Evolutionary conservation across 2,888 invertebrate species (phyloP), one percentile per base, ranked within the genome.

Genomic region (Portevinia maculata): DNA sequence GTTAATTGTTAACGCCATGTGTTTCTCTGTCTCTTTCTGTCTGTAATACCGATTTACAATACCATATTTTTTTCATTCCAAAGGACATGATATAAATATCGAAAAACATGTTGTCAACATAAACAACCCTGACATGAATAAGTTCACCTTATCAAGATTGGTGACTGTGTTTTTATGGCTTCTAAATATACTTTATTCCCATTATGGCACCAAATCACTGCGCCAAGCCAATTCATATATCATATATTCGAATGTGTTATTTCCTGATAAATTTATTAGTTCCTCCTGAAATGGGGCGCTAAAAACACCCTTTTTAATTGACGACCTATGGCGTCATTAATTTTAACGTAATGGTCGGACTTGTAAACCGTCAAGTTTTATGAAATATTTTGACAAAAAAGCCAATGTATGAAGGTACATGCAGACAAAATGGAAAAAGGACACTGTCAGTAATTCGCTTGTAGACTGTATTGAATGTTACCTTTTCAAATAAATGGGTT

Each of bases 161-260:
- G 32, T 17, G 32, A 30, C 13, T 15, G 32, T 28, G 11, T 9
- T 41, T 65, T 65, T 41, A 53, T 65, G 30, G 41, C 15, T 13
- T 41, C 32, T 65, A 44, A 30, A 53, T 53, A 53, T 44, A 44
- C 44, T 11, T 44, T 15, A 15, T 6, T 53, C 41, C 41, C 44
- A 53, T 48, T 62, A 11, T 13, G 2, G 15, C 21, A 37, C 34
- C 24, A 50, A 46, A 28, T 34, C 55, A 21, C 9, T 59, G 59
- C 44, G 44, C 44, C 30, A 44, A 30, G n/a, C 44, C n/a, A 32
- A 30, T 5, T 19, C 59, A 59, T 59, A 32, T 44, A 59, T 59
- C 59, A 59, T 44, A 46, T 21, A 44, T 57, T 57, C 57, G 59
- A 59, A 59, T 44, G 64, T 50, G 64, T 52, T 64, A 50, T 52